Conservation (phyloP, 2,888 invertebrate species). For the Ennomos fuscantarius region DNA sequence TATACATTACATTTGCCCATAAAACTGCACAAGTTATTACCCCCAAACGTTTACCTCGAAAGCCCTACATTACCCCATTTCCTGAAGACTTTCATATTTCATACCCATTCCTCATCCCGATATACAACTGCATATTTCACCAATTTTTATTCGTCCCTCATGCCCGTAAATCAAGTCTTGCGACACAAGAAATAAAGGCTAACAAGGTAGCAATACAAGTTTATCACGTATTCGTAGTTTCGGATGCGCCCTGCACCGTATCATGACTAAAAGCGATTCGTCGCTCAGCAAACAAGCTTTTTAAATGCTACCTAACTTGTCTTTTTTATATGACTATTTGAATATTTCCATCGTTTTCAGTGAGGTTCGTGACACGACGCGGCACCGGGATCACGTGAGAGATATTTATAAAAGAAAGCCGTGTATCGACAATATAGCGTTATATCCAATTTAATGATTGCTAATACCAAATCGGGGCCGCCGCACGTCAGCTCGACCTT, state of each 20-base stretch:
- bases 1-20: slow-evolving; percentile 15
- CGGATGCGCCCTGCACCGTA: slow-evolving; percentile 72
- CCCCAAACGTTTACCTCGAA: slow-evolving; percentile 35
- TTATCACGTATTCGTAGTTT: slow-evolving; percentile 50
- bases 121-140: slow-evolving; percentile 43
- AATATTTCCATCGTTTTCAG: slow-evolving; percentile 82
- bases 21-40: slow-evolving; percentile 30
- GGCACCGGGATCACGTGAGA: slow-evolving; percentile 83
- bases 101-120: slow-evolving; percentile 57
- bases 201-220: slow-evolving; percentile 46
- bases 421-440: slow-evolving; percentile 81
- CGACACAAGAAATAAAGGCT: slow-evolving; percentile 39
- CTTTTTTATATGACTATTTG: slow-evolving; percentile 85
- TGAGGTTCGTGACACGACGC: slow-evolving; percentile 81
- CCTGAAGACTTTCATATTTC: slow-evolving; percentile 55
- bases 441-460: slow-evolving; percentile 85
- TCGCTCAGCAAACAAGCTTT: slow-evolving; percentile 84
- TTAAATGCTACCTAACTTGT: slow-evolving; percentile 85
- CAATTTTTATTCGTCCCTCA: slow-evolving; percentile 39
- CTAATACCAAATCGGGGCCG: slow-evolving; percentile 79
- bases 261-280: slow-evolving; percentile 82
- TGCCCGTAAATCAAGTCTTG: slow-evolving; percentile 44
- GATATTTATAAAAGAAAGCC: slow-evolving; percentile 84
- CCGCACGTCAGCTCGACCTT: slow-evolving; percentile 74
- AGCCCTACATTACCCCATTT: slow-evolving; percentile 52